A percentile compares a stretch with the other conserved stretches of the same genome.
These are phyloP conservation scores for Saxidomus purpurata DNA, from an alignment of 1,140 invertebrate genomes.

Conservation along the genomic window DNA sequence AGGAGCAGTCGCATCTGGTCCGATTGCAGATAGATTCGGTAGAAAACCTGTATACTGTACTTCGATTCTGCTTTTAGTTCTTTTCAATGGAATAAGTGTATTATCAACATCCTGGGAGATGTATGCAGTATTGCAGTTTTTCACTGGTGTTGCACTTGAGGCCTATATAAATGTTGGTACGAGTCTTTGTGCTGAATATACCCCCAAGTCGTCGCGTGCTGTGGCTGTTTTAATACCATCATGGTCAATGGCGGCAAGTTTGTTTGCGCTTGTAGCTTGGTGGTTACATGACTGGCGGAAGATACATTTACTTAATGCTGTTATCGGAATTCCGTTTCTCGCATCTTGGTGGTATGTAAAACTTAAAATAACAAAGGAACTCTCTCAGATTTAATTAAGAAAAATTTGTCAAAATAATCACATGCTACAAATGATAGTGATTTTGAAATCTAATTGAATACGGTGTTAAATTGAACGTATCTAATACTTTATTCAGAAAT, in stretches of 20 bases:
- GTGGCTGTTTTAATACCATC: neutral
- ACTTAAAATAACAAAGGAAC: too few species aligned
- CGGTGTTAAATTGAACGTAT: too few species aligned
- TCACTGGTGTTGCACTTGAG: constrained; percentile 61
- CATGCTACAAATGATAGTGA: too few species aligned
- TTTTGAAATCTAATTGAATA: too few species aligned
- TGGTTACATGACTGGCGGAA: constrained; percentile 8
- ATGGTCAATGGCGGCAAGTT: neutral
- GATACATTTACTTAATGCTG: neutral
- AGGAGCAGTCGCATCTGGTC: constrained; percentile 66
- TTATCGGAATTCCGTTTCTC: neutral
- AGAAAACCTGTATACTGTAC: constrained; percentile 61
- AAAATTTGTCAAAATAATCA: too few species aligned
- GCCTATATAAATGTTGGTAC: neutral
- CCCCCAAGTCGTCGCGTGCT: neutral
- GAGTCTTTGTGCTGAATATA: neutral
- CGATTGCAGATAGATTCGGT: constrained; percentile 70
- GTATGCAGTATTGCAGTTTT: constrained; percentile 68
- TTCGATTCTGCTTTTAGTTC: constrained; percentile 9
- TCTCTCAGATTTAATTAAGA: too few species aligned
- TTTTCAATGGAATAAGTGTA: constrained; percentile 39
- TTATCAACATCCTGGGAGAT: constrained; percentile 69
- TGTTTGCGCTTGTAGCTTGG: neutral
- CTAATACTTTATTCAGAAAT: too few species aligned
- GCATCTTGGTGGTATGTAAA: neutral